These are phyloP conservation scores for Scarus forsteni DNA, from an alignment of 2,797 vertebrate species.

Conservation along the genomic window DNA sequence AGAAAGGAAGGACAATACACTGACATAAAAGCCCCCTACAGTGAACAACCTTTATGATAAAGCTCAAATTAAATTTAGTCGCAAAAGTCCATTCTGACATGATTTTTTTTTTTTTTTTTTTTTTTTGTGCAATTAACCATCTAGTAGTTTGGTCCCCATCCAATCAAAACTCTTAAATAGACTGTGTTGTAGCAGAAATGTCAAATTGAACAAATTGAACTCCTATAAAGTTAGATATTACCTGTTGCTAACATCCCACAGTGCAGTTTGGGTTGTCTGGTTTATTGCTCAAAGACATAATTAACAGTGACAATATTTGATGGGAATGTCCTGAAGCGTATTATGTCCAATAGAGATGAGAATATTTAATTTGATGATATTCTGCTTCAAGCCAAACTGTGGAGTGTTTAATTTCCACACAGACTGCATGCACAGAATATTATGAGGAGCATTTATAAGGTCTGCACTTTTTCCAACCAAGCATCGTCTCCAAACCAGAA, in stretches of 20 bases:
- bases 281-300: conserved; percentile 35
- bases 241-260: conserved; percentile 30
- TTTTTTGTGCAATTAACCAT: not conserved
- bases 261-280: conserved; percentile 13
- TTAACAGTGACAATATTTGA: conserved; percentile 53
- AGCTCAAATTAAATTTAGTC: conserved; percentile 5
- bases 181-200: not conserved
- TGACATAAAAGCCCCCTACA: conserved; percentile 20
- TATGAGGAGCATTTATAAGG: conserved; percentile 19
- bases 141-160: not conserved
- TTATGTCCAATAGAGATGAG: conserved; percentile 35
- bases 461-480: conserved; percentile 6
- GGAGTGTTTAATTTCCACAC: conserved; percentile 53
- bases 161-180: not conserved
- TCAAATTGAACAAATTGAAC: conserved; percentile 1
- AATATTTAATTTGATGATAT: conserved; percentile 62
- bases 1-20: conserved; percentile 49
- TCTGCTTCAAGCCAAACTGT: conserved; percentile 52
- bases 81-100: not conserved
- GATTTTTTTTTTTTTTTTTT: no score
- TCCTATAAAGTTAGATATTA: not conserved
- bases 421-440: conserved; percentile 35
- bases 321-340: conserved; percentile 38
- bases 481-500: not conserved
- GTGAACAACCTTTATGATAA: conserved; percentile 35